Evolutionary conservation across 2,888 invertebrate species (phyloP).

Genomic region (Leptinotarsa peninsularis): DNA sequence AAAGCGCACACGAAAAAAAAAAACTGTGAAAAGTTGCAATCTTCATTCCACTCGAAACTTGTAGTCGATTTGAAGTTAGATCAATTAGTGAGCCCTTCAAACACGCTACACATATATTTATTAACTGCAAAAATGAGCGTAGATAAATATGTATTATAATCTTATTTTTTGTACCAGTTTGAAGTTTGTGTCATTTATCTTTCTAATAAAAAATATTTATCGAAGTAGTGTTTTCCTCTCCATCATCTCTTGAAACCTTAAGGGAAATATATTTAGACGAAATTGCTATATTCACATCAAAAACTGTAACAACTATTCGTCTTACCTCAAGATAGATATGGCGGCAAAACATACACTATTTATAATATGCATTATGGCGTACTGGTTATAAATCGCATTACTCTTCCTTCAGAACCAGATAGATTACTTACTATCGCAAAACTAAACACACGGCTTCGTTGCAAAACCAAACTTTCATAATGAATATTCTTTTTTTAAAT

Average conservation of each 20-base stretch:
- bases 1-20: neutral
- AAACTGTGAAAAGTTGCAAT: neutral
- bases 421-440: no score
- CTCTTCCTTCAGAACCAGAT: no score
- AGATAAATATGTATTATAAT: constrained; percentile 22
- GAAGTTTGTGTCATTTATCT: constrained; percentile 16
- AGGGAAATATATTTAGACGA: no score
- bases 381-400: no score
- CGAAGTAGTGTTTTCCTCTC: neutral
- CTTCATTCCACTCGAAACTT: neutral
- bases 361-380: no score
- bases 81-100: constrained; percentile 10
- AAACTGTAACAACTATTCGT: no score
- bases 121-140: constrained; percentile 18
- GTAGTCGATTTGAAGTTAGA: neutral
- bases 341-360: no score
- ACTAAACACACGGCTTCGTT: no score
- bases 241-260: neutral
- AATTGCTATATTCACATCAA: no score
- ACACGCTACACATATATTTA: constrained; percentile 19
- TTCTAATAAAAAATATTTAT: constrained; percentile 14
- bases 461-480: no score
- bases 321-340: no score
- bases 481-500: no score
- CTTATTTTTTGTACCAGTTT: constrained; percentile 28